Base-by-base conservation (phyloP, 2,888 invertebrate species). In the Lepidonotus clava region DNA sequence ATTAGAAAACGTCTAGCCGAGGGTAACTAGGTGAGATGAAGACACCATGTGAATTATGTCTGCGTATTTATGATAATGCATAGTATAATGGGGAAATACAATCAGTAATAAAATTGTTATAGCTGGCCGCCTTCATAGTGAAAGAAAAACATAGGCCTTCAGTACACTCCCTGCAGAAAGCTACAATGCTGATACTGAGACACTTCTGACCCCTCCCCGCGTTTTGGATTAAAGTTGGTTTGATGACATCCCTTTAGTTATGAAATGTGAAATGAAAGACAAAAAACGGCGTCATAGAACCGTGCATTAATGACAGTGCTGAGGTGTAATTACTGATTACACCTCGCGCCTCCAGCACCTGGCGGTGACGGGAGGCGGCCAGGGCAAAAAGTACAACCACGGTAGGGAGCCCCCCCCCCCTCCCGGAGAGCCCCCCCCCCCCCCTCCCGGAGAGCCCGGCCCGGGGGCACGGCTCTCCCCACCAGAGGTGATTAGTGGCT, bases 291-390 rank as follows among this genome's bases (percentile, higher is more conserved):
- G n/a, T 14, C 36, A 38, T 38, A n/a, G 38, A 18, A 21, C 71
- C 71, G 34, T 71, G 71, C 21, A 38, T 71, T 71, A 71, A 71
- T 71, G 34, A 71, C 38, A 38, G 8, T 38, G 36, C 38, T 5
- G 38, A 32, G 71, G 71, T 71, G 71, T 71, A 38, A 71, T 71
- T 34, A 71, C 18, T 71, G 38, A 71, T 71, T 38, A 71, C 61
- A 18, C 0, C 71, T 11, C 71, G 36, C 28, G 14, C 71, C 38
- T 71, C n/a, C 61, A 24, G 28, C 61, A 61, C 61, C 61, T 61
- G 61, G 61, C 28, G 21, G 61, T 61, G 61, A 61, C 28, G 61
- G 18, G 71, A 71, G 38, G 11, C 14, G 34, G 38, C 38, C 21
- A 38, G 36, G 24, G 56, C 14, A 38, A n/a, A n/a, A n/a, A n/a